Base-by-base conservation (phyloP, 2,113 vertebrate genomes). In the Regulus satrapa region DNA sequence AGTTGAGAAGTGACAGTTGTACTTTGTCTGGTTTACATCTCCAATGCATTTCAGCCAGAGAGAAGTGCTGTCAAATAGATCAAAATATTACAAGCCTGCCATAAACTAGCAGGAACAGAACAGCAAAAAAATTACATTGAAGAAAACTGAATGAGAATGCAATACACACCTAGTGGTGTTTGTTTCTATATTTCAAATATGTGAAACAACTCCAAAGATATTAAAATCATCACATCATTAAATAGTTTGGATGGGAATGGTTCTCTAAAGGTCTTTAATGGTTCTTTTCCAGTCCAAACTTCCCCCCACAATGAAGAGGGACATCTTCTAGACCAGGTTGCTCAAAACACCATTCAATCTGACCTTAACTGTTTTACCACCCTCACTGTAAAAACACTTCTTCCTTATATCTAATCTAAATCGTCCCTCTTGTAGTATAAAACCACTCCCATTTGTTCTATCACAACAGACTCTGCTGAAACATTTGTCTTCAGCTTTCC, bases 141-240 rank as follows among this genome's bases (percentile, higher is more conserved):
- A 78, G 18, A 31, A 89, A 72, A 49, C 32, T 59, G 45, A 91
- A 41, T 29, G 26, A 82, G 14, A 83, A 85, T 3, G 3, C 16
- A 38, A 48, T 14, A 81, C 5, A n/a, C 16, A 54, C 4, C 13
- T 45, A 75, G 20, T 9, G 8, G 10, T n/a, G 10, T 19, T 58
- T 26, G 12, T 54, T 82, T 71, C n/a, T 67, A 0, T 31, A 61
- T 59, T 52, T 61, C 0, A 0, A 77, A 66, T 9, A 61, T 2
- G 0, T 66, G 19, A 74, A 74, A 74, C 41, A 49, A 58, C 29
- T 66, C 28, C 41, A 78, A 23, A 77, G 45, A 69, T 14, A 28
- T n/a, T 31, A 67, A 58, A 76, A 67, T 31, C 12, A 49, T 41
- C 1, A 0, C 56, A 56, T 31, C 31, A 67, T 21, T 58, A 32